phyloP scores from a whole-genome alignment of 2,888 invertebrate genomes.

The Camptogramma bilineatum region DNA sequence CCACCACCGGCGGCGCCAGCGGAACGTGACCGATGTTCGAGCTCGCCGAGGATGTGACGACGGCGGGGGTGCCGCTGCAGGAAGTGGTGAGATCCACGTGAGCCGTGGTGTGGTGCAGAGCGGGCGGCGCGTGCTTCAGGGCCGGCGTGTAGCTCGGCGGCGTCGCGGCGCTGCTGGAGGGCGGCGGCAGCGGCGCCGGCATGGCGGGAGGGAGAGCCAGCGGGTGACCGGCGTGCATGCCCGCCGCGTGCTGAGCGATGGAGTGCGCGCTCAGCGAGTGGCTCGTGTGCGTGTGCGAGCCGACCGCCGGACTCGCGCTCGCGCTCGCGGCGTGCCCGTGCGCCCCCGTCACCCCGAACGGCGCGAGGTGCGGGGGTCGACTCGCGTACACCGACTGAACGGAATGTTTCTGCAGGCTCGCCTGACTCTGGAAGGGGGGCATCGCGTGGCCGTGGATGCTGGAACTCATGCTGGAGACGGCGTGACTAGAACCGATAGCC shows the following conservation, averaged over 20 bases:
- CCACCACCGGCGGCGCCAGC: constrained; percentile 67
- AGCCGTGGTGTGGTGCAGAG: constrained; percentile 63
- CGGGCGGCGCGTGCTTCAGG: constrained; percentile 68
- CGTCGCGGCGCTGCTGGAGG: constrained; percentile 61
- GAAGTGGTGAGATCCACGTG: constrained; percentile 56
- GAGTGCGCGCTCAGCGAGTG: no score
- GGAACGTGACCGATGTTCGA: constrained; percentile 66
- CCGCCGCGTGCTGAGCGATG: constrained; percentile 65
- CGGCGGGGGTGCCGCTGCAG: constrained; percentile 51
- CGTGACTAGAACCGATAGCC: constrained; percentile 83
- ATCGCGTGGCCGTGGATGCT: constrained; percentile 77
- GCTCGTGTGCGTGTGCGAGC: constrained; percentile 41
- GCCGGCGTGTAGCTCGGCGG: constrained; percentile 70
- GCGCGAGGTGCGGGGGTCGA: constrained; percentile 75
- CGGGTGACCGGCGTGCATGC: constrained; percentile 68
- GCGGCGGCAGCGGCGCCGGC: constrained; percentile 57
- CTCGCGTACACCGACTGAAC: constrained; percentile 72
- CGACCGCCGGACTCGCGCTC: constrained; percentile 66
- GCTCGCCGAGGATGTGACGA: constrained; percentile 56
- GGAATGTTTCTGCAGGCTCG: constrained; percentile 83
- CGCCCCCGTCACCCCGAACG: constrained; percentile 69
- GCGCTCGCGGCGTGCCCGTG: constrained; percentile 59
- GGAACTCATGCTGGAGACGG: constrained; percentile 78
- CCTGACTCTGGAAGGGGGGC: constrained; percentile 73
- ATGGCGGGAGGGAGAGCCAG: constrained; percentile 64